phyloP scores from a whole-genome alignment of 2,888 invertebrate species.

The Drymonia ruficornis region DNA sequence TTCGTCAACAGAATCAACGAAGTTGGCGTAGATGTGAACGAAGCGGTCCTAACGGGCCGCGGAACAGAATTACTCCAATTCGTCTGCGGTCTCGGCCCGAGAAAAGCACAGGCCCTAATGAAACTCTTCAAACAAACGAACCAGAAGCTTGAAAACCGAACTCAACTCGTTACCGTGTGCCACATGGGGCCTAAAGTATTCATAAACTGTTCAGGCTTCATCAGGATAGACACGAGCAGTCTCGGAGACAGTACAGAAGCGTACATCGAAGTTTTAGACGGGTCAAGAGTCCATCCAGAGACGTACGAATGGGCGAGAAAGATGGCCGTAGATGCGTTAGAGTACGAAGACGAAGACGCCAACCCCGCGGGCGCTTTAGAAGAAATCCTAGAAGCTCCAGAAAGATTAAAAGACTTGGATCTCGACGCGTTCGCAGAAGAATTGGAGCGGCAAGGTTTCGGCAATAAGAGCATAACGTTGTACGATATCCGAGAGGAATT shows the following conservation, averaged over 20 bases:
- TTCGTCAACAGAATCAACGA: slow-evolving; percentile 98
- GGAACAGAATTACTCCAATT: slow-evolving; percentile 97
- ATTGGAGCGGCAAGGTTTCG: slow-evolving; percentile 95
- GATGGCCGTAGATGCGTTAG: slow-evolving; percentile 99
- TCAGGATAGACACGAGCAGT: slow-evolving; percentile 98
- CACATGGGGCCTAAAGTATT: slow-evolving; percentile 99
- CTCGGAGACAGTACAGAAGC: slow-evolving; percentile 97
- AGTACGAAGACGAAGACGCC: slow-evolving; percentile 98
- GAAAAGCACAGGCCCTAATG: slow-evolving; percentile 95
- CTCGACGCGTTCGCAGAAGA: slow-evolving; percentile 99
- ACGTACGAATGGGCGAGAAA: slow-evolving; percentile 99
- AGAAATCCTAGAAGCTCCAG: slow-evolving; percentile 98
- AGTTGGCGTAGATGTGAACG: slow-evolving; percentile 98
- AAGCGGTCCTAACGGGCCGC: slow-evolving; percentile 94
- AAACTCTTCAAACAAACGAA: slow-evolving; percentile 96
- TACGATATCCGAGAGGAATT: slow-evolving; percentile 99
- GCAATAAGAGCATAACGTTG: slow-evolving; percentile 96
- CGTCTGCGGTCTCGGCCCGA: slow-evolving; percentile 97
- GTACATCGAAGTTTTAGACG: slow-evolving; percentile 97
- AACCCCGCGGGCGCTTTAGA: slow-evolving; percentile 99
- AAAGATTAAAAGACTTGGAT: slow-evolving; percentile 97
- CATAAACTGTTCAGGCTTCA: slow-evolving; percentile 99
- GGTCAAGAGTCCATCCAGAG: slow-evolving; percentile 99
- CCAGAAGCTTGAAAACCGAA: slow-evolving; percentile 96
- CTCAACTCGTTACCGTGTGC: slow-evolving; percentile 97